Evolutionary conservation across 1,140 invertebrate species (phyloP).

Genomic region (Laupala kohalensis): DNA sequence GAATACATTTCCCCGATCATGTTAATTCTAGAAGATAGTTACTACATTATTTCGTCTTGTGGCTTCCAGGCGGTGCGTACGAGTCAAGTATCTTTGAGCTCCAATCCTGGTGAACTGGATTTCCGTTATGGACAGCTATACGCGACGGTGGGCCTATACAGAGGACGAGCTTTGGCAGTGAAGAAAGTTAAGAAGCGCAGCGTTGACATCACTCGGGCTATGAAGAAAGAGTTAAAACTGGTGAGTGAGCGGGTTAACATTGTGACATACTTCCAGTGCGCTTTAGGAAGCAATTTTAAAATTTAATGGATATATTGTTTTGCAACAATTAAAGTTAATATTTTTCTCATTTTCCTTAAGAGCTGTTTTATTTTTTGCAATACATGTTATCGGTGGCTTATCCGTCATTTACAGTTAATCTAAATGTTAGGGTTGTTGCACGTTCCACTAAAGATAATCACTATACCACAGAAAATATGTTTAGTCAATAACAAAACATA

Average conservation of each 20-base stretch:
- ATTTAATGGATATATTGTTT: neutral
- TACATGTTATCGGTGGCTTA: too few species aligned
- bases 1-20: too few species aligned
- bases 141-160: slow-evolving; percentile 78
- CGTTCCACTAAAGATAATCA: too few species aligned
- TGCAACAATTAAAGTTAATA: neutral
- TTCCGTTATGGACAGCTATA: slow-evolving; percentile 76
- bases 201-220: slow-evolving; percentile 77
- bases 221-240: slow-evolving; percentile 91
- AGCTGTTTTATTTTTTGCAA: too few species aligned
- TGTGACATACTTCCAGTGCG: neutral
- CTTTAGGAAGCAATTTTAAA: neutral
- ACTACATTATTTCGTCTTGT: too few species aligned
- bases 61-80: slow-evolving; percentile 59
- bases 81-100: slow-evolving; percentile 74
- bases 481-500: too few species aligned
- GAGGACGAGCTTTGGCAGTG: slow-evolving; percentile 72
- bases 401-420: too few species aligned
- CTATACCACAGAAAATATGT: too few species aligned
- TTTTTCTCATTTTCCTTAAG: too few species aligned
- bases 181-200: slow-evolving; percentile 73
- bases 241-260: slow-evolving; percentile 31
- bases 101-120: slow-evolving; percentile 63
- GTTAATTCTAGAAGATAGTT: too few species aligned
- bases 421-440: too few species aligned